phyloP scores from a whole-genome alignment of 2,888 invertebrate species.

The Rhabditoides inermis region DNA sequence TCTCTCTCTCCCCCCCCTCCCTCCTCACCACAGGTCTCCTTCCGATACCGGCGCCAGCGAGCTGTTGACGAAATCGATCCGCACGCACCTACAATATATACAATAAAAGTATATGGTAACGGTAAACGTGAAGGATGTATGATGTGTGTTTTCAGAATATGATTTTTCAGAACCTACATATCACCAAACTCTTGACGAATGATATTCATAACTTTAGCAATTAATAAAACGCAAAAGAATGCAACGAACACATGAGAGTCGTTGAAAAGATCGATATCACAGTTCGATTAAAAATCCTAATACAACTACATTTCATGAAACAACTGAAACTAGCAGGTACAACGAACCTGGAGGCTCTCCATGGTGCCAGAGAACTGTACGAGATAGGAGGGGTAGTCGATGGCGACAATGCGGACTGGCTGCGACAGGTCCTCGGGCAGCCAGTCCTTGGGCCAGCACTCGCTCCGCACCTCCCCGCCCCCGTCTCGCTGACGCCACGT shows the following conservation, averaged over 20 bases:
- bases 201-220: no score
- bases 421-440: constrained; percentile 32
- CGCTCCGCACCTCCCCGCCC: constrained; percentile 20
- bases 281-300: not conserved
- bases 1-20: no score
- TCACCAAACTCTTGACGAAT: no score
- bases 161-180: no score
- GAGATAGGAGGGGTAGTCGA: constrained; percentile 44
- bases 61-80: constrained; percentile 17
- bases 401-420: constrained; percentile 38
- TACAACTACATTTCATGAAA: no score
- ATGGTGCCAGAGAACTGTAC: constrained; percentile 30
- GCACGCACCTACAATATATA: no score
- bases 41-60: constrained; percentile 36
- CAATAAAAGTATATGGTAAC: no score
- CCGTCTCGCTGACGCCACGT: constrained; percentile 46
- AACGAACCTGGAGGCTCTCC: constrained; percentile 25
- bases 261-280: not conserved
- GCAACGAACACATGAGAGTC: no score
- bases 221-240: no score
- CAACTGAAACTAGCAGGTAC: no score
- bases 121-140: no score
- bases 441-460: constrained; percentile 50
- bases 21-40: constrained; percentile 36
- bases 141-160: no score